Evolutionary conservation across 2,797 vertebrate species (phyloP).

Genomic region (Poeciliopsis gracilis): DNA sequence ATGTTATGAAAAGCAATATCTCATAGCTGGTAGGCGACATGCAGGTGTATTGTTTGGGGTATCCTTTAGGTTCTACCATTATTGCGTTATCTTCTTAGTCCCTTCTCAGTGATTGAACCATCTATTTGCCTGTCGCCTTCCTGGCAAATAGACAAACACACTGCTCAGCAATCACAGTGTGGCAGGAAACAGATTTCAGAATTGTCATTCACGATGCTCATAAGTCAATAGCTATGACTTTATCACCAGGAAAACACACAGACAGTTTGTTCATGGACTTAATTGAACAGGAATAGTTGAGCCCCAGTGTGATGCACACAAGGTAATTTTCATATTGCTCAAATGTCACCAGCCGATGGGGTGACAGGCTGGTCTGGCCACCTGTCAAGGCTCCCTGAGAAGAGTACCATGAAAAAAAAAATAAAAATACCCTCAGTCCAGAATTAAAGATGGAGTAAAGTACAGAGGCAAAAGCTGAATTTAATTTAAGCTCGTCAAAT

Average conservation of each 20-base stretch:
- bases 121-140: conserved; percentile 62
- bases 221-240: conserved; percentile 77
- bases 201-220: conserved; percentile 64
- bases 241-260: conserved; percentile 79
- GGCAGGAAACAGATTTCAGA: conserved; percentile 67
- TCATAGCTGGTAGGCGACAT: conserved; percentile 41
- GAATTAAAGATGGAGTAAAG: conserved; percentile 27
- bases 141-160: conserved; percentile 67
- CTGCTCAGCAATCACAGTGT: conserved; percentile 68
- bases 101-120: conserved; percentile 62
- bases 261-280: conserved; percentile 70
- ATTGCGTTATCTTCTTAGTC: conserved; percentile 62
- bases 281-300: conserved; percentile 75
- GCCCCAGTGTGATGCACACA: conserved; percentile 53
- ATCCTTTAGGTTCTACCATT: conserved; percentile 54
- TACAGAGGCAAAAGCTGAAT: conserved; percentile 22
- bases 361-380: conserved; percentile 66
- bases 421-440: conserved; percentile 33
- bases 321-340: conserved; percentile 76
- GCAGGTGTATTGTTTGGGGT: conserved; percentile 43
- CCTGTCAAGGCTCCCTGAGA: conserved; percentile 62
- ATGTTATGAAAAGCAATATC: conserved; percentile 55
- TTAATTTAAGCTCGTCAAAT: conserved; percentile 17
- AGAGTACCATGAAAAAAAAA: conserved; percentile 35
- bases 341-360: conserved; percentile 68